Evolutionary conservation across 1,140 invertebrate genomes (phyloP), one percentile per base, ranked within the genome.

Genomic region (Cherax quadricarinatus): DNA sequence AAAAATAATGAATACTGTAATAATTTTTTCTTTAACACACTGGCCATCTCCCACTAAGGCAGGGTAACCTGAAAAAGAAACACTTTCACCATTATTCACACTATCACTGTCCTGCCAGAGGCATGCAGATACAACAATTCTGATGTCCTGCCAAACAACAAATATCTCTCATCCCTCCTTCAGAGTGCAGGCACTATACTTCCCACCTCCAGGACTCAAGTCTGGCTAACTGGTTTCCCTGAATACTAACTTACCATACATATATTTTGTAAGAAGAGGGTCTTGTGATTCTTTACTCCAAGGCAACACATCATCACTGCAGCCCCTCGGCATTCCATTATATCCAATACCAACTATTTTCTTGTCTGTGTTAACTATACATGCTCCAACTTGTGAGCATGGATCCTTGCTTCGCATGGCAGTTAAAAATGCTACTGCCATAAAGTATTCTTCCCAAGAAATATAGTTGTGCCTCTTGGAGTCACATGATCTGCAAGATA

Each of bases 361-460:
- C 4, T 96, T 96, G 4, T 96, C 95, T 62, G 95, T 93, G 93
- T 96, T 96, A 7, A 96, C 96, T 85, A 96, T 96, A 92, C 95
- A 96, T 10, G 96, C 95, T 62, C 96, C 96, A 83, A 96, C 96
- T 95, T 96, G 96, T 30, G 96, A 96, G 84, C 94, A 95, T 0
- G 96, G 96, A 94, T 96, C 96, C 94, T 96, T 96, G 93, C 96
- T 96, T 88, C 96, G 94, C 93, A 96, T 95, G 21, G 96, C 95
- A 79, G 96, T 95, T n/a, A 96, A 93, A 92, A 96, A 95, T 24
- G 96, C 96, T 57, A 96, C 94, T 6, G 96, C 95, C 96, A 96
- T 96, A 93, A 96, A 97, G 93, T 96, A 96, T 85, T 96, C 96
- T 79, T 96, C 95, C 96, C 96, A 96, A n/a, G 94, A 93, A 48